Conservation (phyloP, 2,113 vertebrate species). For the Tapirus terrestris region DNA sequence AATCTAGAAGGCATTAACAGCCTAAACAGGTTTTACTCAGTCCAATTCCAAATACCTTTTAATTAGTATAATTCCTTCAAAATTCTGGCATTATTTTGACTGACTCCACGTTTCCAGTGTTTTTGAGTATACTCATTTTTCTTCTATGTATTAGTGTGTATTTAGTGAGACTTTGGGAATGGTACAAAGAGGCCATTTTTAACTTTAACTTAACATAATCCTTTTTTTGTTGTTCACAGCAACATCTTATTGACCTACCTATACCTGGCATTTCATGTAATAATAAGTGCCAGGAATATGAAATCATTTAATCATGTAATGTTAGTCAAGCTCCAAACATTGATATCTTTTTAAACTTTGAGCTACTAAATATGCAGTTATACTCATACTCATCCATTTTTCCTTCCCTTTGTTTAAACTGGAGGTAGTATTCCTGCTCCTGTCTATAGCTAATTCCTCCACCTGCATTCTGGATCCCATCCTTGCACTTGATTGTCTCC, state of each 20-base stretch:
- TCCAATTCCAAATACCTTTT: conserved; percentile 17
- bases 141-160: neutral
- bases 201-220: neutral
- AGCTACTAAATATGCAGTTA: neutral
- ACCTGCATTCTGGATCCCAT: neutral
- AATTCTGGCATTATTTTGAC: neutral
- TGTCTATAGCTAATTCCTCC: neutral
- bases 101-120: neutral
- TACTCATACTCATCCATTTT: neutral
- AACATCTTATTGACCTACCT: neutral
- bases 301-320: conserved; percentile 1
- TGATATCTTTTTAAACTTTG: neutral
- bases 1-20: neutral
- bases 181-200: neutral
- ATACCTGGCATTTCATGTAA: neutral
- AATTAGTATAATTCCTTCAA: neutral
- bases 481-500: neutral
- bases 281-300: neutral
- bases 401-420: neutral
- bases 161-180: conserved; percentile 32
- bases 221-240: neutral
- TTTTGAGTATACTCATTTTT: neutral
- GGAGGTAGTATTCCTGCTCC: neutral
- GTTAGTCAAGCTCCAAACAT: neutral
- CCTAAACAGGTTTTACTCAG: neutral